A percentile compares a stretch with the other conserved stretches of the same genome.
Evolutionary conservation across 2,888 invertebrate genomes (phyloP).

Genomic region (Apodemia zela): DNA sequence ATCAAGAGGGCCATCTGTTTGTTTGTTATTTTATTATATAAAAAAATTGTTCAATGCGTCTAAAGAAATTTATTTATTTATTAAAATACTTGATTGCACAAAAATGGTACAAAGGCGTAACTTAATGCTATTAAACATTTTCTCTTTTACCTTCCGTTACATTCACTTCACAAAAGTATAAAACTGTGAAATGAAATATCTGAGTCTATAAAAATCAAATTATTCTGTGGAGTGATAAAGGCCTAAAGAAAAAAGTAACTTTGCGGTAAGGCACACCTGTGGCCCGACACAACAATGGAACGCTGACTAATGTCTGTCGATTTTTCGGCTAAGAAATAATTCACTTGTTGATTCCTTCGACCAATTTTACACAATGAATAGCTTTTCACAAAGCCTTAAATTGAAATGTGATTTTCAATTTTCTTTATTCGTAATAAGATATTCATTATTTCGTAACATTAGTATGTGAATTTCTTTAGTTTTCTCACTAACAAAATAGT

Average conservation of each 20-base stretch:
- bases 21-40: too few species aligned
- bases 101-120: too few species aligned
- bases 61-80: too few species aligned
- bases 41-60: too few species aligned
- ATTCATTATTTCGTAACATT: conserved; percentile 14
- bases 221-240: conserved; percentile 23
- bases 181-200: neutral
- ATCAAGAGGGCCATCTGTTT: too few species aligned
- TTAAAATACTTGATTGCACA: too few species aligned
- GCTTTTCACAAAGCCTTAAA: conserved; percentile 21
- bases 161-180: too few species aligned
- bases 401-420: neutral
- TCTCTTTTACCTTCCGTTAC: too few species aligned
- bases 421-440: neutral
- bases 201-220: conserved; percentile 6
- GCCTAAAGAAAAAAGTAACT: conserved; percentile 56
- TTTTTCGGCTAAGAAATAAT: conserved; percentile 69
- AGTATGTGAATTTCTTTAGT: neutral
- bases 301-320: conserved; percentile 64
- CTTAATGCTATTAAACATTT: too few species aligned
- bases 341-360: conserved; percentile 68
- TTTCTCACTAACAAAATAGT: too few species aligned
- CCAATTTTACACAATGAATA: conserved; percentile 40
- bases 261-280: conserved; percentile 55
- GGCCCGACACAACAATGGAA: conserved; percentile 59